Conservation (phyloP, 2,888 invertebrate genomes). For the Gibbula magus region DNA sequence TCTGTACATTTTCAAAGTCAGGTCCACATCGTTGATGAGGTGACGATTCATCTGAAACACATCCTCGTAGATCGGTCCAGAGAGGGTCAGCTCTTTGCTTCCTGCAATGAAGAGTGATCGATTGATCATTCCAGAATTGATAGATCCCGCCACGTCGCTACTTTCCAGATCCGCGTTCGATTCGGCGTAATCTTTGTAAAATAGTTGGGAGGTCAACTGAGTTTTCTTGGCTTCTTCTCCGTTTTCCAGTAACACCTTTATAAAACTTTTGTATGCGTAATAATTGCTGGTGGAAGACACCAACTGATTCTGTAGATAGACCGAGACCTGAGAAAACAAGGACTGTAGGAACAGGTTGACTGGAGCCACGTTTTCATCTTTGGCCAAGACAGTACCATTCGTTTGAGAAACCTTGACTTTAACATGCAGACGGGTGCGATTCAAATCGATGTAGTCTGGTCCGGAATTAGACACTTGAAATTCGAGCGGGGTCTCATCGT, state of each 20-base stretch:
- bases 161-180: not conserved
- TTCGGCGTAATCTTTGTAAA: not conserved
- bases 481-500: not conserved
- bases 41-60: not conserved
- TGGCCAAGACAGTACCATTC: not conserved
- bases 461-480: not conserved
- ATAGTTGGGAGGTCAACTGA: not conserved
- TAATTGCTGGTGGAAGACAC: slow-evolving; percentile 1
- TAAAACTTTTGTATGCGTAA: not conserved
- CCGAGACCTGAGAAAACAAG: not conserved
- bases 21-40: not conserved
- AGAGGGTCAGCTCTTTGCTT: not conserved
- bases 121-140: not conserved
- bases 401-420: not conserved
- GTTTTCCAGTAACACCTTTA: not conserved
- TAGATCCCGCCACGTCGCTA: not conserved
- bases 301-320: not conserved
- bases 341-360: not conserved
- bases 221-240: not conserved
- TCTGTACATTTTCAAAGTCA: not conserved
- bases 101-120: no score
- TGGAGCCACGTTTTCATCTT: not conserved
- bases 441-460: not conserved
- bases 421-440: not conserved
- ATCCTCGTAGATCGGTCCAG: not conserved